phyloP scores from a whole-genome alignment of 2,888 invertebrate species.

The Hemistola chrysoprasaria region DNA sequence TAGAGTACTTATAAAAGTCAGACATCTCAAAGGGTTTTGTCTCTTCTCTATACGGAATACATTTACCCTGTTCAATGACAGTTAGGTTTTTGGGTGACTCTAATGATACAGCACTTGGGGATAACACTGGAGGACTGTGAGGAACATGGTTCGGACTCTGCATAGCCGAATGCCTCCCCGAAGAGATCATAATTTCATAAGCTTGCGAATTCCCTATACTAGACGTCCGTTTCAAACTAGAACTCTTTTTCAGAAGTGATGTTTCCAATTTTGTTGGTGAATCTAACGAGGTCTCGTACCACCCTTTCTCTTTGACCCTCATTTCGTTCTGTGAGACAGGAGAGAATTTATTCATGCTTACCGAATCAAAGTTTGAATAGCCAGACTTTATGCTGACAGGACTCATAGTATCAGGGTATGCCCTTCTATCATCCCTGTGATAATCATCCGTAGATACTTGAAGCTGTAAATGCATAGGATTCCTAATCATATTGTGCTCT shows the following conservation, averaged over 20 bases:
- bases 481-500: conserved; percentile 61
- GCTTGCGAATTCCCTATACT: conserved; percentile 80
- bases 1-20: conserved; percentile 98
- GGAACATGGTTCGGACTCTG: conserved; percentile 65
- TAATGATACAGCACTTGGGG: conserved; percentile 80
- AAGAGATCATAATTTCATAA: conserved; percentile 67
- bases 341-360: conserved; percentile 69
- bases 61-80: conserved; percentile 93
- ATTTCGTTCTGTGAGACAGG: conserved; percentile 66
- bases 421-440: conserved; percentile 52
- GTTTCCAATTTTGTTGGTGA: conserved; percentile 71
- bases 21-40: conserved; percentile 99
- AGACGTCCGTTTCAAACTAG: conserved; percentile 77
- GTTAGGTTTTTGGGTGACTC: conserved; percentile 93
- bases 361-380: conserved; percentile 69
- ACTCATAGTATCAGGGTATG: conserved; percentile 62
- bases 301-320: conserved; percentile 83
- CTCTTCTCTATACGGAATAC: conserved; percentile 95
- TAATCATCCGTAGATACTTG: conserved; percentile 75
- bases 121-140: conserved; percentile 62
- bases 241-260: conserved; percentile 63
- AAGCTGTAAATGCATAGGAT: conserved; percentile 66
- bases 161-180: conserved; percentile 72
- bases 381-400: conserved; percentile 71
- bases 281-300: conserved; percentile 87